Conservation (phyloP, 2,888 invertebrate species). For the Acanthosepion esculentum region DNA sequence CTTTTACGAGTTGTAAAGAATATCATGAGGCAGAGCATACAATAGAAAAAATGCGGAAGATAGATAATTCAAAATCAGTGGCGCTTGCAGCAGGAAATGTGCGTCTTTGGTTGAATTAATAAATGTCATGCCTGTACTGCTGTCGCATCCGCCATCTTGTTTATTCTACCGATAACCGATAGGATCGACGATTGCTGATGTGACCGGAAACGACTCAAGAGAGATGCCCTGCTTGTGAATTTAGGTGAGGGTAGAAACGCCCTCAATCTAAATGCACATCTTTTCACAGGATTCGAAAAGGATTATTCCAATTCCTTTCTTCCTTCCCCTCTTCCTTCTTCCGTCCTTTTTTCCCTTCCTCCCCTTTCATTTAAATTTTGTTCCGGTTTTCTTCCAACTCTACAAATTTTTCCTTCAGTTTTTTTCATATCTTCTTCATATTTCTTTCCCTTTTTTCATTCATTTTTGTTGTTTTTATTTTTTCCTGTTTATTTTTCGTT, state of each 20-base stretch:
- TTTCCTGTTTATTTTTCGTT: too few species aligned
- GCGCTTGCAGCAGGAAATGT: neutral
- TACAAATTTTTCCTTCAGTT: neutral
- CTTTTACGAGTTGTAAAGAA: neutral
- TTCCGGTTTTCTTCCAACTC: neutral
- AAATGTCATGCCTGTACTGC: neutral
- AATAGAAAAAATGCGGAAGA: neutral
- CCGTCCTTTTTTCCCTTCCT: neutral
- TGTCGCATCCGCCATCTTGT: neutral
- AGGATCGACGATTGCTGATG: neutral
- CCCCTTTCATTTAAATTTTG: neutral
- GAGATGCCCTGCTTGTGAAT: neutral
- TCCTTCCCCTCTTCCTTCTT: neutral
- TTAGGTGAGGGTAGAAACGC: neutral
- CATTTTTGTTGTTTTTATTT: too few species aligned
- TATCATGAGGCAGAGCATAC: neutral
- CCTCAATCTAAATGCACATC: neutral
- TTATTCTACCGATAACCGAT: conserved; percentile 33
- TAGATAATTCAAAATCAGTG: neutral
- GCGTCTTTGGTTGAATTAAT: conserved; percentile 2
- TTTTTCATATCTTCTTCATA: too few species aligned
- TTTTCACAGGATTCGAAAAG: neutral
- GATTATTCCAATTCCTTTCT: too few species aligned
- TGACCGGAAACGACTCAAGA: neutral
- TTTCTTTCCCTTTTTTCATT: too few species aligned